phyloP scores from a whole-genome alignment of 1,140 invertebrate species.

The Caerostris extrusa region DNA sequence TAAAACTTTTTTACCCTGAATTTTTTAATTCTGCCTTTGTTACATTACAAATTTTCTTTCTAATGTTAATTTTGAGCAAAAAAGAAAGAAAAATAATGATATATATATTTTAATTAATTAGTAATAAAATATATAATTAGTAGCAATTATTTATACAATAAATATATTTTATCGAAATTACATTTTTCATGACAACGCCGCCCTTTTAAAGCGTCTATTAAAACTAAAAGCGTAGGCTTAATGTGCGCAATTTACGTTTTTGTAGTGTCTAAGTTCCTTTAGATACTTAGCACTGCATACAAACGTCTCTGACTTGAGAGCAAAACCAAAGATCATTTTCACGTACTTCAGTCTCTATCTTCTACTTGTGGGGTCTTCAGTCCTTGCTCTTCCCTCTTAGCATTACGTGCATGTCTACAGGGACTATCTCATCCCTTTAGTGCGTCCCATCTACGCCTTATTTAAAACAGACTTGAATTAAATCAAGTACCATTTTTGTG shows the following conservation, averaged over 20 bases:
- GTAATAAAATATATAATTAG: no score
- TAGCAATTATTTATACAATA: no score
- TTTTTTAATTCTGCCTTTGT: no score
- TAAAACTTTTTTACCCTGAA: no score
- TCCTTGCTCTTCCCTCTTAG: conserved; percentile 29
- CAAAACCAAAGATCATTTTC: conserved; percentile 36
- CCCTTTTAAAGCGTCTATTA: background rate
- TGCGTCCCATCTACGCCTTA: background rate
- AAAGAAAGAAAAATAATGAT: no score
- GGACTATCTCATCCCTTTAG: conserved; percentile 7
- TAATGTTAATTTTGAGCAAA: no score
- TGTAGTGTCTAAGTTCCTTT: background rate
- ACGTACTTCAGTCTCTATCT: conserved; percentile 38
- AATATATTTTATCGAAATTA: no score
- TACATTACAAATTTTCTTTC: no score
- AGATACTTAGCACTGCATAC: background rate
- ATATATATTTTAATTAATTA: no score
- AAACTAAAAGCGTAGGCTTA: background rate
- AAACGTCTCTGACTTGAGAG: conserved; percentile 11
- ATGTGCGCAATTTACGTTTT: background rate
- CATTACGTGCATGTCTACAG: conserved; percentile 22
- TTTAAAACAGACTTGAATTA: conserved; percentile 31
- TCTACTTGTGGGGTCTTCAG: conserved; percentile 33
- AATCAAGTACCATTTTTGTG: background rate
- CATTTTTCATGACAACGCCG: no score